Conservation (phyloP, 2,888 invertebrate genomes). For the Drosophila cyrtoloma region DNA sequence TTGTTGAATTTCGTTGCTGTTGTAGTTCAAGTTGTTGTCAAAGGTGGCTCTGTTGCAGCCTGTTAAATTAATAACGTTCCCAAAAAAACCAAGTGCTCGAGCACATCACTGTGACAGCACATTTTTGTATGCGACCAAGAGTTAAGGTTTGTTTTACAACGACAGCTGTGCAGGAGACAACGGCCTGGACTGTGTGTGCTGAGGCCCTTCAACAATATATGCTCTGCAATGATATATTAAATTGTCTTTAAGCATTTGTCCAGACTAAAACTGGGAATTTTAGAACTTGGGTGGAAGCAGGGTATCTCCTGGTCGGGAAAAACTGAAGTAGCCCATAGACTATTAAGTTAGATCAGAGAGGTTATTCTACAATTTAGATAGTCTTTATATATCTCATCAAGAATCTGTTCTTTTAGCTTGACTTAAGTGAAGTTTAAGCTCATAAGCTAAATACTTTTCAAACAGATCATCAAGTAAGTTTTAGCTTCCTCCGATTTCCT, state of each 20-base stretch:
- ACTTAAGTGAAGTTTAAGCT: no score
- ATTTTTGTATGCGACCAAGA: conserved; percentile 59
- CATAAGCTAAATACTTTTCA: not conserved
- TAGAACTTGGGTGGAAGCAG: not conserved
- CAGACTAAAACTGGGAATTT: not conserved
- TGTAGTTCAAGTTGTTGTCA: conserved; percentile 77
- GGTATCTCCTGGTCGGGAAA: not conserved
- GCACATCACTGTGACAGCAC: conserved; percentile 47
- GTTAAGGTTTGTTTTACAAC: conserved; percentile 77
- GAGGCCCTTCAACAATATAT: conserved; percentile 40
- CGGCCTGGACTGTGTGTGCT: conserved; percentile 9
- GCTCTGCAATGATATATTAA: conserved; percentile 59
- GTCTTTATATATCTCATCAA: not conserved
- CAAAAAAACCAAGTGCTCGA: conserved; percentile 12
- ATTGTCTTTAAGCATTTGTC: conserved; percentile 53
- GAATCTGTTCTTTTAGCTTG: no score
- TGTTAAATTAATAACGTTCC: conserved; percentile 82
- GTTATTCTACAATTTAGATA: not conserved
- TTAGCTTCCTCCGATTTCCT: not conserved
- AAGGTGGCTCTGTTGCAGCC: conserved; percentile 62
- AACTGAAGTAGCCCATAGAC: not conserved
- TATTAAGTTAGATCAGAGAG: not conserved
- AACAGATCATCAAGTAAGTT: not conserved
- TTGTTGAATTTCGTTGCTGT: conserved; percentile 81
- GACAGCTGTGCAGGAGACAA: conserved; percentile 74